Base-by-base conservation (phyloP, 1,140 invertebrate species). In the Monochamus saltuarius region DNA sequence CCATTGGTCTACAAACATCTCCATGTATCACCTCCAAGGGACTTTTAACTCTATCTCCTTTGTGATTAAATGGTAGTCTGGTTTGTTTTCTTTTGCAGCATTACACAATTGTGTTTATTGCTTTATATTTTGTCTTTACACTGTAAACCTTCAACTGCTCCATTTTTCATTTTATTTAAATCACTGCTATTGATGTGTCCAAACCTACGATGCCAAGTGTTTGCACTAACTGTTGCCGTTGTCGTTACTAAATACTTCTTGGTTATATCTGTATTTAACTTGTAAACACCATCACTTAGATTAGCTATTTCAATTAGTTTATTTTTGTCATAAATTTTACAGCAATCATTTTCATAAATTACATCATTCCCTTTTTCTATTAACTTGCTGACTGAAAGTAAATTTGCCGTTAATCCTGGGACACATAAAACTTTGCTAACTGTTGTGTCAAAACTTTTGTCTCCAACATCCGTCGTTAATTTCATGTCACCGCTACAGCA, bases 81-180 rank as follows among this genome's bases (percentile, higher is more conserved):
- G 61, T 38, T 39, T 71, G 69, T 46, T 75, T 77, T 17, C 68
- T 71, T 58, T 76, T 62, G 47, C 59, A 66, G 55, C 75, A 77
- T 51, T 47, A 53, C 49, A 58, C 73, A 75, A n/a, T 62, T 66
- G 11, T 47, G 13, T 52, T 51, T 70, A 22, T 22, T 63, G 8
- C n/a, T n/a, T n/a, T n/a, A n/a, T n/a, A n/a, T n/a, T 53, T 36
- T 8, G 10, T 37, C 7, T 52, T 7, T 13, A 11, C 4, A n/a
- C n/a, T n/a, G n/a, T 2, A 67, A 11, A 34, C 62, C 62, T 35
- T 60, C 42, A 8, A 67, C 67, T 9, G 47, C 17, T 37, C 56
- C 62, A 60, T 65, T 56, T 51, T 37, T 60, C 56, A 69, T 64
- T 22, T 50, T 55, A n/a, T 61, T 56, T 22, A 67, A n/a, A n/a